Percentiles rank a stretch among this genome's conserved stretches.
These are phyloP conservation scores for Ochropacha duplaris DNA, from an alignment of 2,888 invertebrate genomes.

Conservation along the genomic window DNA sequence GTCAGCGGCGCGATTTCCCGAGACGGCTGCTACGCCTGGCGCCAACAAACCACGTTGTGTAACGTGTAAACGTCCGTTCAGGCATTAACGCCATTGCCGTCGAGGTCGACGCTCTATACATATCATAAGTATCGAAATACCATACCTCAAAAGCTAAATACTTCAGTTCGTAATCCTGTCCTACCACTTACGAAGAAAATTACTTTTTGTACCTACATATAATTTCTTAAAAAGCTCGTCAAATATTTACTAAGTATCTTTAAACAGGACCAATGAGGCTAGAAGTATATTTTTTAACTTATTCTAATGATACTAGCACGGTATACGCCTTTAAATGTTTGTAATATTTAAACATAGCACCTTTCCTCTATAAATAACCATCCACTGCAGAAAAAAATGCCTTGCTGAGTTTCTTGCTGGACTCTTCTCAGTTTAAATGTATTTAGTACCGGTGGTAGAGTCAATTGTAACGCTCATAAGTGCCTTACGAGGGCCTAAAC, in stretches of 20 bases:
- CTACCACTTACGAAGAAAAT: slow-evolving; percentile 7
- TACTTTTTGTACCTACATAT: not conserved
- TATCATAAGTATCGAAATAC: slow-evolving; percentile 40
- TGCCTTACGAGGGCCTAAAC: no score
- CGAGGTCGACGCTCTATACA: slow-evolving; percentile 76
- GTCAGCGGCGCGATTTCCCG: slow-evolving; percentile 78
- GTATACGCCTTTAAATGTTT: no score
- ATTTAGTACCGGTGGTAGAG: no score
- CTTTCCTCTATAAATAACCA: no score
- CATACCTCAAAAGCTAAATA: slow-evolving; percentile 38
- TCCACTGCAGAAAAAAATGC: no score
- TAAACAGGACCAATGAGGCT: not conserved
- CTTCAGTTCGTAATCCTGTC: slow-evolving; percentile 35
- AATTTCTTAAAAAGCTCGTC: not conserved
- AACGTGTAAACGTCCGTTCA: slow-evolving; percentile 67
- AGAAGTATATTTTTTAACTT: no score
- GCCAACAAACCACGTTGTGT: slow-evolving; percentile 71
- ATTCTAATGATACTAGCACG: no score
- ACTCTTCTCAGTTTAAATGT: no score
- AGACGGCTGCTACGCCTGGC: slow-evolving; percentile 68
- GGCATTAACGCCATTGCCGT: slow-evolving; percentile 57
- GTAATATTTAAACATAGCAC: no score
- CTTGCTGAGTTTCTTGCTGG: no score
- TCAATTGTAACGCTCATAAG: no score
- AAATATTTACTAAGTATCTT: not conserved